A percentile compares a stretch with the other conserved stretches of the same genome.
These are phyloP conservation scores for Oceanodroma leucorhoa DNA, from an alignment of 2,797 vertebrate species.

Conservation along the genomic window DNA sequence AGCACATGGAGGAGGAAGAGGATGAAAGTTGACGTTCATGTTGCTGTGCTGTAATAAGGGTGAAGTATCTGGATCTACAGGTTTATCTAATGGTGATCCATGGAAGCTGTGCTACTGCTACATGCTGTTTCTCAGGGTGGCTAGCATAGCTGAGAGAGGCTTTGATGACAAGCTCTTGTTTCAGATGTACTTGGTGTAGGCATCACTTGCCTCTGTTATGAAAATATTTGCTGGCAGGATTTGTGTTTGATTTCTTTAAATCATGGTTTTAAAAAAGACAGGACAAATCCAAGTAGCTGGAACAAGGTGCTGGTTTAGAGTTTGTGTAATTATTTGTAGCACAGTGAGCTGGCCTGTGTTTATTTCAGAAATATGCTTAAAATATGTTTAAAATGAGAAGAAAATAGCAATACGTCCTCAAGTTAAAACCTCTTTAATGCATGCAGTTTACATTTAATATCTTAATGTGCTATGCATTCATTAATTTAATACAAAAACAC, in stretches of 20 bases:
- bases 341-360: not conserved
- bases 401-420: not conserved
- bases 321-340: not conserved
- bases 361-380: not conserved
- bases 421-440: not conserved
- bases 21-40: not conserved
- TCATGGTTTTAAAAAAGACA: not conserved
- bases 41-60: not conserved
- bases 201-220: not conserved
- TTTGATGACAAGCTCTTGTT: not conserved
- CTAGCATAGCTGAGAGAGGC: not conserved
- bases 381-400: not conserved
- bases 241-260: constrained; percentile 8
- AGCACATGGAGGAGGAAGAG: not conserved
- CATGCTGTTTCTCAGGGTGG: not conserved
- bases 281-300: not conserved
- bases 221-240: not conserved
- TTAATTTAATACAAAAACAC: constrained; percentile 38
- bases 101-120: not conserved
- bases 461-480: constrained; percentile 19
- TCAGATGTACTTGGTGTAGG: not conserved
- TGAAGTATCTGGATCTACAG: not conserved
- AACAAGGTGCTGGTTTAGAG: not conserved
- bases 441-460: constrained; percentile 2
- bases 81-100: not conserved